A percentile compares a stretch with the other conserved stretches of the same genome.
These are phyloP conservation scores for Cyclopterus lumpus DNA, from an alignment of 2,797 vertebrate species.

Conservation along the genomic window DNA sequence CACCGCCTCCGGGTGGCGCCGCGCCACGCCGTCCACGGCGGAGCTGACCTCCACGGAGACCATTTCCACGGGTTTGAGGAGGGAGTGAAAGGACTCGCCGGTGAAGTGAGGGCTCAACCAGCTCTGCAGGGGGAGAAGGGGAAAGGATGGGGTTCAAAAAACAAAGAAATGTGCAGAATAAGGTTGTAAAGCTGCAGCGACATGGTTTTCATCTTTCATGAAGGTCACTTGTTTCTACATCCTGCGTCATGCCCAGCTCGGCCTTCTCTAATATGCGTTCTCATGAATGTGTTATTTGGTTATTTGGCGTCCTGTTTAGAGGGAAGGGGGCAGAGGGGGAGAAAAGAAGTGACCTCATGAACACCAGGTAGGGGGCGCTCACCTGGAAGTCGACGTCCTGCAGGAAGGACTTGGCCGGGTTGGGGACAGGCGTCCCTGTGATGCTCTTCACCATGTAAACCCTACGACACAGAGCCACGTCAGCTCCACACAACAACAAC, in stretches of 20 bases:
- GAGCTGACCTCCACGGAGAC: too few species aligned
- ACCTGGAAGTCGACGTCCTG: slow-evolving; percentile 51
- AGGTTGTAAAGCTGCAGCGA: too few species aligned
- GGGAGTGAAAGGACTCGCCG: slow-evolving; percentile 35
- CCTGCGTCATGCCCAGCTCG: too few species aligned
- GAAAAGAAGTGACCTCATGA: too few species aligned
- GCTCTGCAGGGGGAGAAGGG: slow-evolving; percentile 40
- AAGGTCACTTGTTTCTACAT: too few species aligned
- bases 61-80: slow-evolving; percentile 40
- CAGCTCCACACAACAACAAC: not conserved
- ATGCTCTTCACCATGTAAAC: slow-evolving; percentile 37
- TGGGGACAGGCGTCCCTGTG: slow-evolving; percentile 41
- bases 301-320: too few species aligned
- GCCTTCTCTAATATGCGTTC: too few species aligned
- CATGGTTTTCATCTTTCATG: too few species aligned
- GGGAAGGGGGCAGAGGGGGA: too few species aligned
- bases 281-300: too few species aligned
- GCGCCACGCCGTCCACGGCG: not conserved
- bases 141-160: too few species aligned
- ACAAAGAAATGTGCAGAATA: not conserved
- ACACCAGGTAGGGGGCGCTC: not conserved
- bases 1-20: not conserved
- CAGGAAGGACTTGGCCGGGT: slow-evolving; percentile 55
- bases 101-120: slow-evolving; percentile 61
- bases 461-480: slow-evolving; percentile 33